A percentile compares a stretch with the other conserved stretches of the same genome.
Evolutionary conservation across 2,888 invertebrate genomes (phyloP).

Genomic region (Lapara coniferarum): DNA sequence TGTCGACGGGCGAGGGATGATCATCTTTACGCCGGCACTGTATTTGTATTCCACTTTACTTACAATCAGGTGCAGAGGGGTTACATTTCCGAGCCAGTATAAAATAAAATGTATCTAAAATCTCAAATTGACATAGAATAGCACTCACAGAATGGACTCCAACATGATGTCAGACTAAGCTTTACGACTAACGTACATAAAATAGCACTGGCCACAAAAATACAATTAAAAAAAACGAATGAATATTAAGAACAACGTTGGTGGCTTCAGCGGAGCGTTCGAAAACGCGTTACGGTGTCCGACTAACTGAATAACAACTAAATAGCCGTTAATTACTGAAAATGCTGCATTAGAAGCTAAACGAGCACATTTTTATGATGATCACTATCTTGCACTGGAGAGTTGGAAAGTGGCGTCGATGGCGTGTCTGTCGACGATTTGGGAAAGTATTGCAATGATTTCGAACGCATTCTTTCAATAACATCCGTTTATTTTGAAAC

Average conservation of each 20-base stretch:
- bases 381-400: constrained; percentile 27
- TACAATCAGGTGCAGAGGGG: too few species aligned
- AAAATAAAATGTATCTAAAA: too few species aligned
- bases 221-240: neutral
- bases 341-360: constrained; percentile 59
- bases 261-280: constrained; percentile 41
- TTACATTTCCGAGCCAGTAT: too few species aligned
- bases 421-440: constrained; percentile 56
- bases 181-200: constrained; percentile 3
- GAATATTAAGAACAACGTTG: constrained; percentile 41
- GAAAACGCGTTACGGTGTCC: constrained; percentile 62
- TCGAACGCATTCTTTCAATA: constrained; percentile 55
- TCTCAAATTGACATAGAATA: neutral
- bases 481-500: constrained; percentile 47
- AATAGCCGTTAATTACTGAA: constrained; percentile 62
- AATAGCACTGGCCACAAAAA: constrained; percentile 23
- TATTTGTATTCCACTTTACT: too few species aligned
- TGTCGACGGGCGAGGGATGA: too few species aligned
- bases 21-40: too few species aligned
- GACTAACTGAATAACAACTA: constrained; percentile 60
- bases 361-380: constrained; percentile 60
- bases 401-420: constrained; percentile 34
- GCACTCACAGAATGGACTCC: neutral
- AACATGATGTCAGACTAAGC: neutral
- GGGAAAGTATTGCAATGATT: constrained; percentile 63